Percentiles rank a stretch among this genome's conserved stretches.
Conservation (phyloP, 2,888 invertebrate species). For the Hipparchia semele region DNA sequence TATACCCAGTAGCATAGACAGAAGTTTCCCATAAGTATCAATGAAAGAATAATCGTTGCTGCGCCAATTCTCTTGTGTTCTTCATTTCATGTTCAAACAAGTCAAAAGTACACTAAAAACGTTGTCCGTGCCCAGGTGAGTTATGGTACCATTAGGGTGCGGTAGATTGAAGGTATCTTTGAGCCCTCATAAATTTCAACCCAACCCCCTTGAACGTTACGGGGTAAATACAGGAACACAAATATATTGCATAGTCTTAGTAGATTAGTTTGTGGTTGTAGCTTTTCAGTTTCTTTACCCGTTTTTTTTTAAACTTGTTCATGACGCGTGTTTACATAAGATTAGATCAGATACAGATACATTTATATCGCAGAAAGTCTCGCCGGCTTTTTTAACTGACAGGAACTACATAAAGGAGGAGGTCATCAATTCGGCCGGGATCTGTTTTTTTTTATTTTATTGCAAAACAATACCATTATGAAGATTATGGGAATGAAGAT, state of each 20-base stretch:
- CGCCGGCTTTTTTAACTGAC: too few species aligned
- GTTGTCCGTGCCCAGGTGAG: constrained; percentile 32
- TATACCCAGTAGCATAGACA: too few species aligned
- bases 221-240: constrained; percentile 36
- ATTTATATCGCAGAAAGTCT: too few species aligned
- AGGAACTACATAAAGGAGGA: too few species aligned
- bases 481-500: too few species aligned
- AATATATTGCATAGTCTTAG: constrained; percentile 25
- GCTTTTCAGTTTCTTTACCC: constrained; percentile 1
- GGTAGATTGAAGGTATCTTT: constrained; percentile 41
- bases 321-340: too few species aligned
- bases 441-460: too few species aligned
- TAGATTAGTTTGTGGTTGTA: constrained; percentile 29
- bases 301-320: neutral
- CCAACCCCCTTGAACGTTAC: constrained; percentile 36
- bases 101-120: constrained; percentile 21
- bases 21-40: neutral
- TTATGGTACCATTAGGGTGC: constrained; percentile 39
- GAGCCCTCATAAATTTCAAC: constrained; percentile 38
- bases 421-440: too few species aligned
- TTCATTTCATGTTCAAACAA: constrained; percentile 1
- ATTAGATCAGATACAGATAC: too few species aligned
- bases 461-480: too few species aligned
- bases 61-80: neutral
- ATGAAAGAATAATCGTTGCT: neutral